These are phyloP conservation scores for Clistopyga incitator DNA, from an alignment of 2,888 invertebrate genomes.

Conservation along the genomic window DNA sequence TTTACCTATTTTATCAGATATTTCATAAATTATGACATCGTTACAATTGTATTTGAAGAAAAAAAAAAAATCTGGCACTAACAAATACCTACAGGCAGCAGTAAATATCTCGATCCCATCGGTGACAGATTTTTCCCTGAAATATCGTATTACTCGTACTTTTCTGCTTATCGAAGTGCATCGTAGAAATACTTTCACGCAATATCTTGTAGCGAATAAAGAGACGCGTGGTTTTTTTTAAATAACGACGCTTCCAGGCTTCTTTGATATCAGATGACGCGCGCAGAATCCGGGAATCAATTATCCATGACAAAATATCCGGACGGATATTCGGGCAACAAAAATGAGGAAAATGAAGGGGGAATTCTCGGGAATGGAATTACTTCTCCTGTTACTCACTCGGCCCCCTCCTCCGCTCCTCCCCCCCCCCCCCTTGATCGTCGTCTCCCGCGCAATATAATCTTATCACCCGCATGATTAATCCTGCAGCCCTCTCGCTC, in stretches of 20 bases:
- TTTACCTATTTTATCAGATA: too few species aligned
- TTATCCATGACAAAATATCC: slow-evolving; percentile 18
- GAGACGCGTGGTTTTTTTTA: not conserved
- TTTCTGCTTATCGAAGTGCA: not conserved
- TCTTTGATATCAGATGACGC: slow-evolving; percentile 4
- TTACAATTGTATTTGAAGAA: not conserved
- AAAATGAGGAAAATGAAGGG: slow-evolving; percentile 12
- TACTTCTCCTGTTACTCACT: slow-evolving; percentile 51
- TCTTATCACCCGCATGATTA: slow-evolving; percentile 66
- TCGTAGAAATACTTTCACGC: not conserved
- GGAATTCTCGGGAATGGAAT: slow-evolving; percentile 51
- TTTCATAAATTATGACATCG: too few species aligned
- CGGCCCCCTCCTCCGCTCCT: not conserved
- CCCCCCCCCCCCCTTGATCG: not conserved
- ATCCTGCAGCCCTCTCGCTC: slow-evolving; percentile 43
- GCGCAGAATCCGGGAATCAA: not conserved
- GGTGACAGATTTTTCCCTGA: not conserved
- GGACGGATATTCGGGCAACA: slow-evolving; percentile 21
- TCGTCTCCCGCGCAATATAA: slow-evolving; percentile 52
- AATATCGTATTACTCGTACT: not conserved
- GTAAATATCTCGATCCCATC: not conserved
- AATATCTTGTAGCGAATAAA: not conserved
- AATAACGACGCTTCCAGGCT: not conserved
- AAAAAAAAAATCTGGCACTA: not conserved
- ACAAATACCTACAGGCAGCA: not conserved